These are phyloP conservation scores for Grus americana DNA, from an alignment of 2,113 vertebrate species.

Conservation along the genomic window DNA sequence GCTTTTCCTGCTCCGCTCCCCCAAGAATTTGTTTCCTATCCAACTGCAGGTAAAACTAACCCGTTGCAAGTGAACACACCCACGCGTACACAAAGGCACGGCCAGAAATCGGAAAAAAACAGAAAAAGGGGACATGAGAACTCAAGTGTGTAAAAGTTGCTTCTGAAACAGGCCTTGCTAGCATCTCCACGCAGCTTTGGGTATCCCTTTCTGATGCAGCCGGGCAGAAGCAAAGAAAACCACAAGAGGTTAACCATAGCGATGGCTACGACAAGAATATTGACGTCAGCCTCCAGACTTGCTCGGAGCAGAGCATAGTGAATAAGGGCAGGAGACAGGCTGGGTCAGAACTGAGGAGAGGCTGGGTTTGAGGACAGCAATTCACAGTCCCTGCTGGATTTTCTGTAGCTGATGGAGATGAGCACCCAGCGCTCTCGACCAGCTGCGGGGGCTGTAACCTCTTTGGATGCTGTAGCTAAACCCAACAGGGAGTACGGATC, in stretches of 20 bases:
- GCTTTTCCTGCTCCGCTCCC: slow-evolving; percentile 12
- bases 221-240: background rate
- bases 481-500: background rate
- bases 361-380: background rate
- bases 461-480: background rate
- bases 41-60: background rate
- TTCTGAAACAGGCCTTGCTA: background rate
- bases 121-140: background rate
- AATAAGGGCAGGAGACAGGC: background rate
- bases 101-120: background rate
- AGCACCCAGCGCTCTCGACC: background rate
- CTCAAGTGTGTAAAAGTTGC: background rate
- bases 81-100: background rate
- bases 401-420: background rate
- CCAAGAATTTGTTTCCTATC: background rate
- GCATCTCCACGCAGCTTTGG: background rate
- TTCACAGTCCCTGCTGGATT: background rate
- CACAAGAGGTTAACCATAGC: background rate
- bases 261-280: background rate
- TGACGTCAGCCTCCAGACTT: background rate
- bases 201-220: background rate
- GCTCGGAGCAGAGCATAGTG: background rate
- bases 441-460: background rate
- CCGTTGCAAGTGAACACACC: background rate
- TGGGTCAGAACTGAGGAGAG: background rate